phyloP scores from a whole-genome alignment of 2,888 invertebrate genomes.

The Bellardia pandia region DNA sequence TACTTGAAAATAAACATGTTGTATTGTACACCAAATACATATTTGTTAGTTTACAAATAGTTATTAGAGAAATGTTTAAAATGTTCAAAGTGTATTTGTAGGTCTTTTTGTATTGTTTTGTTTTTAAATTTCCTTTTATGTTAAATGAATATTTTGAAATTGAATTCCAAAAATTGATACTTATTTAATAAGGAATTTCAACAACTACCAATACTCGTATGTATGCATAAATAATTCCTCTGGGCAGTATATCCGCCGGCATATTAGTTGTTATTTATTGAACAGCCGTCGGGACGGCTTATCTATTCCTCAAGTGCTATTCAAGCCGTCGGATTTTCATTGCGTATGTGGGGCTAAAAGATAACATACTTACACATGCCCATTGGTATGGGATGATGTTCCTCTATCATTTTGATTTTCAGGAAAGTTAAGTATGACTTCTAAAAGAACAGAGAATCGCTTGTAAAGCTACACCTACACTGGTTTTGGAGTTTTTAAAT shows the following conservation, averaged over 20 bases:
- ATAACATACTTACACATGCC: slow-evolving; percentile 83
- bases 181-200: too few species aligned
- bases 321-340: slow-evolving; percentile 8
- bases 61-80: too few species aligned
- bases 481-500: not conserved
- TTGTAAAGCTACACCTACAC: not conserved
- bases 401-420: slow-evolving; percentile 80
- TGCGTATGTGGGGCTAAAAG: not conserved
- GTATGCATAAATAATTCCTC: too few species aligned
- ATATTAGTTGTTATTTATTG: not conserved
- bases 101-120: too few species aligned
- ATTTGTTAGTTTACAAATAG: too few species aligned
- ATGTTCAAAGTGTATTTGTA: too few species aligned
- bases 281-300: slow-evolving; percentile 45
- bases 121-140: too few species aligned
- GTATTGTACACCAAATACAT: too few species aligned
- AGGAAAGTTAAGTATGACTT: not conserved
- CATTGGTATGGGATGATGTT: slow-evolving; percentile 83
- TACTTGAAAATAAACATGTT: too few species aligned
- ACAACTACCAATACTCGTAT: too few species aligned
- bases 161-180: too few species aligned
- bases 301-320: not conserved
- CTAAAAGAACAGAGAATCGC: not conserved
- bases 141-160: too few species aligned
- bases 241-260: not conserved